Percentiles rank a stretch among this genome's conserved stretches.
These are phyloP conservation scores for Drosophila lowei DNA, from an alignment of 1,140 invertebrate species.

Conservation along the genomic window DNA sequence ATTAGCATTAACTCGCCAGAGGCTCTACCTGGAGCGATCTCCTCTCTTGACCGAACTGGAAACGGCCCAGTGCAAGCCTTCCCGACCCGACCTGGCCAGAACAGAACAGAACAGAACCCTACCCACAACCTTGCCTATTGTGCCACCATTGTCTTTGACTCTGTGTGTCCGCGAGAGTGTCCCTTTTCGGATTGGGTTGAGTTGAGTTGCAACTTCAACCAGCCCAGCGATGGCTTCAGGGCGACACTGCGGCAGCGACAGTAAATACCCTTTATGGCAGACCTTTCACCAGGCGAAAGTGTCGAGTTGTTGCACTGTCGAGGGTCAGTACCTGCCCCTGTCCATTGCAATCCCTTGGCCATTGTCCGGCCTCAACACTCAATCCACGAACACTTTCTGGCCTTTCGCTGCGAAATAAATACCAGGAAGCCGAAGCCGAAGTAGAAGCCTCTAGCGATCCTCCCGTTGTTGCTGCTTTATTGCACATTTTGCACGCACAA, in stretches of 20 bases:
- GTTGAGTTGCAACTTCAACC: no score
- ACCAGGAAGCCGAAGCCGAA: no score
- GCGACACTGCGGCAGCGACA: slow-evolving; percentile 71
- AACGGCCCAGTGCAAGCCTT: slow-evolving; percentile 60
- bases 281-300: slow-evolving; percentile 35
- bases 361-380: slow-evolving; percentile 1
- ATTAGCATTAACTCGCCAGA: slow-evolving; percentile 76
- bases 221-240: slow-evolving; percentile 7
- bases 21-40: no score
- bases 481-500: slow-evolving; percentile 70
- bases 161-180: slow-evolving; percentile 44
- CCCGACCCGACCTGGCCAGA: slow-evolving; percentile 12
- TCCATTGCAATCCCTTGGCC: background rate
- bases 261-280: slow-evolving; percentile 78
- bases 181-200: slow-evolving; percentile 33
- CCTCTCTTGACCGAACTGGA: slow-evolving; percentile 22
- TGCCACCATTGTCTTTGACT: slow-evolving; percentile 61
- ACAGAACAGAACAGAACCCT: slow-evolving; percentile 33
- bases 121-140: slow-evolving; percentile 80
- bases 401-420: slow-evolving; percentile 33
- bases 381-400: slow-evolving; percentile 30
- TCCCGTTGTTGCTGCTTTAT: slow-evolving; percentile 50
- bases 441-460: slow-evolving; percentile 22
- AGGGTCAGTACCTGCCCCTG: slow-evolving; percentile 5
- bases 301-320: slow-evolving; percentile 10